phyloP scores from a whole-genome alignment of 2,888 invertebrate species.

The Leistus spinibarbis region DNA sequence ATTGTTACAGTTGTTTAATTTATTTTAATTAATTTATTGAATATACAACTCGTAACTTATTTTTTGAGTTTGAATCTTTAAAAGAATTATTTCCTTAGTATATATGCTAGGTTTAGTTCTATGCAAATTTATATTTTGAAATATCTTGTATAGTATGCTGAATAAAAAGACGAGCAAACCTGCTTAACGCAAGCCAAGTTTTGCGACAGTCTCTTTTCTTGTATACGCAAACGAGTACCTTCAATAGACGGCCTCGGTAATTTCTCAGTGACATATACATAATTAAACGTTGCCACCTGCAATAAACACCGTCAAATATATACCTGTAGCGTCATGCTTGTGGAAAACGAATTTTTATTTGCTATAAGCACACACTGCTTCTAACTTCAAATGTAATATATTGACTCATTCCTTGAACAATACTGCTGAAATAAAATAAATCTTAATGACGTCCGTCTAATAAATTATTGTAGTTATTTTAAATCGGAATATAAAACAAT shows the following conservation, averaged over 20 bases:
- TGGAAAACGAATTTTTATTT: not conserved
- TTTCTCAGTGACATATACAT: slow-evolving; percentile 5
- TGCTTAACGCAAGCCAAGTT: not conserved
- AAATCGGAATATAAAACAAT: not conserved
- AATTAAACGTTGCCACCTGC: slow-evolving; percentile 8
- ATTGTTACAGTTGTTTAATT: too few species aligned
- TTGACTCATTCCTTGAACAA: not conserved
- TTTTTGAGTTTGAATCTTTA: too few species aligned
- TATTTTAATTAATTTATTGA: too few species aligned
- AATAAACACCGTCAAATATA: slow-evolving; percentile 7
- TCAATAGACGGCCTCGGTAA: not conserved
- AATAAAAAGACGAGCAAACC: not conserved
- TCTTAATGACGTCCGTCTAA: not conserved
- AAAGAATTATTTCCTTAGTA: too few species aligned
- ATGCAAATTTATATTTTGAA: not conserved
- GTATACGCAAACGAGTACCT: not conserved
- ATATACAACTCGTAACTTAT: too few species aligned
- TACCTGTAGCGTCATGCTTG: not conserved
- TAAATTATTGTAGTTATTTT: not conserved
- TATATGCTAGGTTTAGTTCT: not conserved
- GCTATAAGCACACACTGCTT: not conserved
- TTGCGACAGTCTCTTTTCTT: not conserved
- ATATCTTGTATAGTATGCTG: not conserved
- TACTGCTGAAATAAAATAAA: not conserved
- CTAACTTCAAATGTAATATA: not conserved